phyloP scores from a whole-genome alignment of 2,888 invertebrate species.

The Agriopis leucophaearia region DNA sequence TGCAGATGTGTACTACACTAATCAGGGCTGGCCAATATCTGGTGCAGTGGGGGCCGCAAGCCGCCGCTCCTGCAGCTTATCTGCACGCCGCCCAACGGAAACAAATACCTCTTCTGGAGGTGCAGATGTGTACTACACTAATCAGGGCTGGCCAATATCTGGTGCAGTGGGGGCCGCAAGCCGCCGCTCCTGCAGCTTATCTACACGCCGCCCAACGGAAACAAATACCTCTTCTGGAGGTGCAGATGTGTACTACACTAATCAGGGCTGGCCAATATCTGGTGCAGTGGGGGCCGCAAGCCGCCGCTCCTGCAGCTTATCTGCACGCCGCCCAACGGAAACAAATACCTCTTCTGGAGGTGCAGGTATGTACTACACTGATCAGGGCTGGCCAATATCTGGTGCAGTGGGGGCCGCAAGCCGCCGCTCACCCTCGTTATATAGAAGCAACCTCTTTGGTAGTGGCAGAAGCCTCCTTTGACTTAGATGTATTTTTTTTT shows the following conservation, averaged over 20 bases:
- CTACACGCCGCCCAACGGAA: conserved; percentile 91
- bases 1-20: conserved; percentile 92
- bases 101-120: conserved; percentile 93
- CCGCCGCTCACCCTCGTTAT: too few species aligned
- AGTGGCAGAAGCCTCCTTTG: too few species aligned
- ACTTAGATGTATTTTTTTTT: too few species aligned
- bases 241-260: too few species aligned
- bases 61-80: conserved; percentile 89
- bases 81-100: conserved; percentile 91
- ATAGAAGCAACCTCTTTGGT: too few species aligned
- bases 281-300: conserved; percentile 89
- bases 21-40: conserved; percentile 93
- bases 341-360: conserved; percentile 93
- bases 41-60: conserved; percentile 89
- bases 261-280: conserved; percentile 93
- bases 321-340: conserved; percentile 91
- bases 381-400: conserved; percentile 93
- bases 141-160: conserved; percentile 93
- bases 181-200: conserved; percentile 89
- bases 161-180: conserved; percentile 89
- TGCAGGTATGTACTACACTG: too few species aligned
- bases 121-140: conserved; percentile 92
- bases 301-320: conserved; percentile 89
- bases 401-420: conserved; percentile 89
- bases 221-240: conserved; percentile 93